Conservation (phyloP, 2,113 vertebrate species). For the Coptodon rendalli region DNA sequence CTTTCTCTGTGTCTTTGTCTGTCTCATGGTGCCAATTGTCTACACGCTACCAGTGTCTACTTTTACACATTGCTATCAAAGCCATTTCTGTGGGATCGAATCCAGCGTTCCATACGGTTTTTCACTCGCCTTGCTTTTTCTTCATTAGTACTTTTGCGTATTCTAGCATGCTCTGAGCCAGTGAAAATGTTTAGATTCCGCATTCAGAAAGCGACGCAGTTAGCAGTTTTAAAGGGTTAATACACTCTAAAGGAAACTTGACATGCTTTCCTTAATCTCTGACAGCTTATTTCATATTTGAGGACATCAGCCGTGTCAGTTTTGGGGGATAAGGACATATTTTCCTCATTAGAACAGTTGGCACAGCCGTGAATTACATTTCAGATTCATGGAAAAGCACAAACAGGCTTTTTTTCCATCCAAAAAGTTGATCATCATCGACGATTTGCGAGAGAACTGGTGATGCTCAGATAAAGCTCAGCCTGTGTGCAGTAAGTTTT, state of each 20-base stretch:
- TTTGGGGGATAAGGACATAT: slow-evolving; percentile 29
- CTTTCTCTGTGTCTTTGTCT: slow-evolving; percentile 37
- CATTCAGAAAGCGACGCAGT: background rate
- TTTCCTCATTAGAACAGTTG: slow-evolving; percentile 44
- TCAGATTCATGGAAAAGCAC: slow-evolving; percentile 27
- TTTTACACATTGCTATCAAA: slow-evolving; percentile 65
- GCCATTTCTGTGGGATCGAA: slow-evolving; percentile 26
- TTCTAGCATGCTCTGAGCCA: background rate
- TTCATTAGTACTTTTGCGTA: background rate
- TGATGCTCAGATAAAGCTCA: background rate
- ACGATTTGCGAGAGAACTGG: background rate
- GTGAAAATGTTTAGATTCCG: background rate
- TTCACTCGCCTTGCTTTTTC: background rate
- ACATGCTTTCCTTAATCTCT: slow-evolving; percentile 23
- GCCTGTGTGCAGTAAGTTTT: background rate
- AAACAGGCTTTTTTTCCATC: background rate
- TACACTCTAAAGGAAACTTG: background rate
- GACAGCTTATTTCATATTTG: slow-evolving; percentile 17
- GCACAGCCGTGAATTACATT: background rate
- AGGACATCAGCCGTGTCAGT: slow-evolving; percentile 12
- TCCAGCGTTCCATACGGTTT: slow-evolving; percentile 1
- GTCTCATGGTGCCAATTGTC: slow-evolving; percentile 60
- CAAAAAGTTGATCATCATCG: background rate
- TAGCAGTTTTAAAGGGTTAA: slow-evolving; percentile 3
- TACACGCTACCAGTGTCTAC: slow-evolving; percentile 66